A percentile compares a stretch with the other conserved stretches of the same genome.
phyloP scores from a whole-genome alignment of 2,113 vertebrate species.

The Clarias magur region DNA sequence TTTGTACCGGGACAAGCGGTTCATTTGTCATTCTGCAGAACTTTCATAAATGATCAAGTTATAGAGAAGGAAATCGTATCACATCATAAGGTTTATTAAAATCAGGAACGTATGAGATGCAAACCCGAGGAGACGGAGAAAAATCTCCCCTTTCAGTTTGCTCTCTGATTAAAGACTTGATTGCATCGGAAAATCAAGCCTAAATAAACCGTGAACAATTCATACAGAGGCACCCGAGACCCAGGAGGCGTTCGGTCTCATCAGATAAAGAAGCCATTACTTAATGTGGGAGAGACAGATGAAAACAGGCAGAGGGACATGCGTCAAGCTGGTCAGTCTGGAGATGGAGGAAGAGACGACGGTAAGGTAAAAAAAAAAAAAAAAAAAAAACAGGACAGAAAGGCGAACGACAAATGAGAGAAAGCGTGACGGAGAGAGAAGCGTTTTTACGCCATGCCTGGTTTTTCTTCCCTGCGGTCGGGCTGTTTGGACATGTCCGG shows the following conservation, averaged over 20 bases:
- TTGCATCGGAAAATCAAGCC: background rate
- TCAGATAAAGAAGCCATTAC: conserved; percentile 55
- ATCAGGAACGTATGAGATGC: background rate
- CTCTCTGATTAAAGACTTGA: background rate
- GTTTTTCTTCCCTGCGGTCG: background rate
- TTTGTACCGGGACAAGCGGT: too few relatives aligned
- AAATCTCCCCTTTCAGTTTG: background rate
- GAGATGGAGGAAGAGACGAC: background rate
- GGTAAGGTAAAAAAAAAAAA: background rate
- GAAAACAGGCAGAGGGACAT: background rate
- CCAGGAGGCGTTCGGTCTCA: conserved; percentile 41
- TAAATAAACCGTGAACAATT: conserved; percentile 55
- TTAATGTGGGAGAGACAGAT: conserved; percentile 35
- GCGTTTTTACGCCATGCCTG: background rate
- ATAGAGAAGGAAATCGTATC: background rate
- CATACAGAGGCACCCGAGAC: conserved; percentile 52
- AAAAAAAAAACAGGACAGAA: background rate
- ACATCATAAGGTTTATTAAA: background rate
- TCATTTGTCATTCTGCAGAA: background rate
- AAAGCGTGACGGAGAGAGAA: background rate
- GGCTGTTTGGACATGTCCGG: background rate
- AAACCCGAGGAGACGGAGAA: background rate
- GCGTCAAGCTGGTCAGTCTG: background rate
- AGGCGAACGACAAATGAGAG: background rate
- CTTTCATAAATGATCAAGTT: background rate